A percentile compares a stretch with the other conserved stretches of the same genome.
Evolutionary conservation across 1,140 invertebrate species (phyloP).

Genomic region (Zaprionus tsacasi): DNA sequence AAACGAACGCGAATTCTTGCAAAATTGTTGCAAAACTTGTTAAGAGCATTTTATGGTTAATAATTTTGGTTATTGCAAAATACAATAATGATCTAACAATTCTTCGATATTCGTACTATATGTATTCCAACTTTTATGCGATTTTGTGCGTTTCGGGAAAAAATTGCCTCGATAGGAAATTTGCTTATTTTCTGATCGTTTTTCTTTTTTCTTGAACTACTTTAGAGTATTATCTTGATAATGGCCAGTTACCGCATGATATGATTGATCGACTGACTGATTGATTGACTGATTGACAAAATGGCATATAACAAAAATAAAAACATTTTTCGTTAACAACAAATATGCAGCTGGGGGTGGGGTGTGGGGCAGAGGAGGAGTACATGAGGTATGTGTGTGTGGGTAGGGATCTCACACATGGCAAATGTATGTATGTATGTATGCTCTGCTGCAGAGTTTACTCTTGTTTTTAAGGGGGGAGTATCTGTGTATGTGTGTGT

Average conservation of each 20-base stretch:
- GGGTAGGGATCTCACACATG: neutral
- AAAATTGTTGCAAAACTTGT: slow-evolving; percentile 50
- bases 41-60: slow-evolving; percentile 76
- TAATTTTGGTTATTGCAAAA: slow-evolving; percentile 83
- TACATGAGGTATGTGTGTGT: slow-evolving; percentile 16
- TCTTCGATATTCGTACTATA: slow-evolving; percentile 24
- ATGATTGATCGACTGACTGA: slow-evolving; percentile 61
- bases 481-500: neutral
- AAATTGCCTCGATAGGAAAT: slow-evolving; percentile 21
- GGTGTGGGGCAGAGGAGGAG: slow-evolving; percentile 1
- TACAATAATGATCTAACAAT: slow-evolving; percentile 68
- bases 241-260: slow-evolving; percentile 81
- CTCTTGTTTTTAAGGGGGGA: neutral
- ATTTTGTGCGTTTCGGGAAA: slow-evolving; percentile 20
- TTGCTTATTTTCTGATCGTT: neutral
- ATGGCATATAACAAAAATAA: slow-evolving; percentile 81
- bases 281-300: slow-evolving; percentile 52
- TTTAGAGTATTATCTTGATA: slow-evolving; percentile 30
- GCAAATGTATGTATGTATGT: slow-evolving; percentile 17
- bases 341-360: slow-evolving; percentile 60
- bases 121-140: slow-evolving; percentile 13
- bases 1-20: slow-evolving; percentile 21
- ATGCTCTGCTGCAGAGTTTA: slow-evolving; percentile 21
- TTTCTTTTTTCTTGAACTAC: neutral
- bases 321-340: slow-evolving; percentile 84